Percentiles rank a stretch among this genome's conserved stretches.
These are phyloP conservation scores for Pantherophis vulpinus DNA, from an alignment of 2,797 vertebrate species.

Conservation along the genomic window DNA sequence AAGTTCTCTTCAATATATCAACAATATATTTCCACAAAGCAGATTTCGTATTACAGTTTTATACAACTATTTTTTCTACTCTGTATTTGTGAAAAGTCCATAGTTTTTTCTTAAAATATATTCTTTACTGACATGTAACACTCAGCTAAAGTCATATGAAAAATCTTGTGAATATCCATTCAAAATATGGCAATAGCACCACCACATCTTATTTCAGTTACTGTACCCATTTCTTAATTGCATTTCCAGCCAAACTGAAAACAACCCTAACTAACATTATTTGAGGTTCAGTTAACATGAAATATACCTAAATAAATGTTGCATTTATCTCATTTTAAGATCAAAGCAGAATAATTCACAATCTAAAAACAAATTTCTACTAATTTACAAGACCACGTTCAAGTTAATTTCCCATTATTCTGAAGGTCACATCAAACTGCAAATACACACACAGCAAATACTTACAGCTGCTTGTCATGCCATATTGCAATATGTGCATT, in stretches of 20 bases:
- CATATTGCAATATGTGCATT: neutral
- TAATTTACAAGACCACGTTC: neutral
- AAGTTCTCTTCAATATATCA: neutral
- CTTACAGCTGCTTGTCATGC: slow-evolving; percentile 43
- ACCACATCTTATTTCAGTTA: neutral
- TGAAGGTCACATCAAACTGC: neutral
- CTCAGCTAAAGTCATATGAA: neutral
- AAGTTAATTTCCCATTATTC: neutral
- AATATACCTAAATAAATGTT: neutral
- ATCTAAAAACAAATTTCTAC: neutral
- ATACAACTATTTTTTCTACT: neutral
- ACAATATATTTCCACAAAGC: neutral
- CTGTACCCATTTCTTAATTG: neutral
- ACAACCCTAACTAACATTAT: neutral
- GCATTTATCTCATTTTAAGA: neutral
- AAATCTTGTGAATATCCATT: neutral
- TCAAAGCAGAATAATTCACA: neutral
- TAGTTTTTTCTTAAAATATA: neutral
- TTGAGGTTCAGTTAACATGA: neutral
- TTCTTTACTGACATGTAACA: neutral
- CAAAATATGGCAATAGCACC: neutral
- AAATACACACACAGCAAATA: slow-evolving; percentile 20
- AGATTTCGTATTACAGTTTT: neutral
- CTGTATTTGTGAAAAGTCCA: neutral
- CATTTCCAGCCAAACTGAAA: neutral